A percentile compares a stretch with the other conserved stretches of the same genome.
phyloP scores from a whole-genome alignment of 2,113 vertebrate species.

The Hipposideros armiger region DNA sequence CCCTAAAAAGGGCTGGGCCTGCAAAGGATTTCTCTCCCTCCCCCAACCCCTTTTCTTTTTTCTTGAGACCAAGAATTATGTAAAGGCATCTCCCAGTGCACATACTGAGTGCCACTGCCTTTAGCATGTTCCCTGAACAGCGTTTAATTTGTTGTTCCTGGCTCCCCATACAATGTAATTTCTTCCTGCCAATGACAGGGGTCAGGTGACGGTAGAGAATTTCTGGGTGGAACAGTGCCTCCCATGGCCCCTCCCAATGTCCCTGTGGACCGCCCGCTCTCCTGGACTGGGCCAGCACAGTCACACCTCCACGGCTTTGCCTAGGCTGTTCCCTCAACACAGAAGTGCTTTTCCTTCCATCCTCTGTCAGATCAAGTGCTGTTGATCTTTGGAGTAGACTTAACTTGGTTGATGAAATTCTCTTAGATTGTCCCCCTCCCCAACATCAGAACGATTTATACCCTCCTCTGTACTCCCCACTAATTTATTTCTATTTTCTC shows the following conservation, averaged over 20 bases:
- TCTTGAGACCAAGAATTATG: slow-evolving; percentile 70
- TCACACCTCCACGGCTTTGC: neutral
- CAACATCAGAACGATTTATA: neutral
- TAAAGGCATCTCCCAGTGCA: slow-evolving; percentile 66
- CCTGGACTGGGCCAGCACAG: neutral
- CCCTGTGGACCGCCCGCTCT: neutral
- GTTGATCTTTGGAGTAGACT: neutral
- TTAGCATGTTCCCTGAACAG: fast-evolving
- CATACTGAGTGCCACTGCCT: slow-evolving; percentile 48
- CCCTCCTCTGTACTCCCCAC: neutral
- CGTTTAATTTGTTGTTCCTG: slow-evolving; percentile 21
- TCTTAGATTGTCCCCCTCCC: neutral
- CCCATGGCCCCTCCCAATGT: fast-evolving
- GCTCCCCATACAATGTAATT: neutral
- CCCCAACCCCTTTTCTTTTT: neutral
- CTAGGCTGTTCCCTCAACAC: neutral
- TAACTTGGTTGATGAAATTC: neutral
- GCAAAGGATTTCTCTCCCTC: slow-evolving; percentile 41
- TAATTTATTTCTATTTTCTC: neutral
- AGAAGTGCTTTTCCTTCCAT: neutral
- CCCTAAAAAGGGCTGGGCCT: slow-evolving; percentile 54
- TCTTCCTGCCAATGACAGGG: neutral
- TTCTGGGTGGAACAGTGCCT: neutral
- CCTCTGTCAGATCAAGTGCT: neutral
- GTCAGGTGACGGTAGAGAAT: neutral